These are phyloP conservation scores for Agrypnia vestita DNA, from an alignment of 1,140 invertebrate genomes.

Conservation along the genomic window DNA sequence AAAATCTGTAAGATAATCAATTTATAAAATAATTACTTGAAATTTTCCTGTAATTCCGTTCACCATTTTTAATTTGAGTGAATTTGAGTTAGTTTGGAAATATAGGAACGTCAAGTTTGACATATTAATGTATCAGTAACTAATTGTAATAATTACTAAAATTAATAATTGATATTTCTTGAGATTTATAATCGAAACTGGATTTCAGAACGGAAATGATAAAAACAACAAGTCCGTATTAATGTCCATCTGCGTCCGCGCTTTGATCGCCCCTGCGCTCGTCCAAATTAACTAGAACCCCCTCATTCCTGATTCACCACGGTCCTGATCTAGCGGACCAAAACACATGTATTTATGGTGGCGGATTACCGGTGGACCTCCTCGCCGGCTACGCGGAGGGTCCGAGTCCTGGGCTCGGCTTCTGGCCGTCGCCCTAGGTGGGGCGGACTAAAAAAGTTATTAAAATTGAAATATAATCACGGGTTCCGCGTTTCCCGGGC, in stretches of 20 bases:
- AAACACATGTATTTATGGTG: constrained; percentile 52
- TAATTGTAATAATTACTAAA: no score
- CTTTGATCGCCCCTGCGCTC: constrained; percentile 38
- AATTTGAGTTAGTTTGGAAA: no score
- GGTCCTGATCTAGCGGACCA: constrained; percentile 46
- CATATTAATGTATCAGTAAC: no score
- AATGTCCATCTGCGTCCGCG: not conserved
- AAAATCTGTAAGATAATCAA: no score
- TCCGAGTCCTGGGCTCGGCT: constrained; percentile 32
- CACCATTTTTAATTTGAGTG: no score
- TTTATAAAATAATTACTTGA: no score
- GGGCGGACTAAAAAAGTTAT: constrained; percentile 43
- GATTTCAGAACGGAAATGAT: constrained; percentile 14
- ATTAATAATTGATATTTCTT: no score
- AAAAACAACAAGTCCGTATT: not conserved
- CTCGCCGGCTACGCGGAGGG: constrained; percentile 52
- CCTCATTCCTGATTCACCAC: constrained; percentile 59
- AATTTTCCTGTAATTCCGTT: no score
- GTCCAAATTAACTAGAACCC: constrained; percentile 53
- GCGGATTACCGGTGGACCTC: constrained; percentile 40
- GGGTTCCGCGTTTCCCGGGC: constrained; percentile 10
- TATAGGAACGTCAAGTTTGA: no score
- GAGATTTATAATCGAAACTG: not conserved
- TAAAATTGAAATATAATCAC: constrained; percentile 50
- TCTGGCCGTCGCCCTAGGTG: constrained; percentile 13